phyloP scores from a whole-genome alignment of 2,113 vertebrate genomes.

The Zeus faber region DNA sequence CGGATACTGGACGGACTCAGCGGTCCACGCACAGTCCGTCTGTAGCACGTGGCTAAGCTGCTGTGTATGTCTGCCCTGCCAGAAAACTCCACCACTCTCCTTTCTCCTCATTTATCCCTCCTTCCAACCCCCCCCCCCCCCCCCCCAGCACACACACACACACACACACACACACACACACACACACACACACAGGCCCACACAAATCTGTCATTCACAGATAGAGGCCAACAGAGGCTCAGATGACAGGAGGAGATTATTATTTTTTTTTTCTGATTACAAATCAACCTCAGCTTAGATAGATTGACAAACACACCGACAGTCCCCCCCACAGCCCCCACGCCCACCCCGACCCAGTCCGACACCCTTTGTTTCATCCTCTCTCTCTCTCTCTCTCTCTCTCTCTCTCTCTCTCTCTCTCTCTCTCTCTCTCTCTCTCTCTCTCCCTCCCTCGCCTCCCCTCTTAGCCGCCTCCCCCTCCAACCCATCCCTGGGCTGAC shows the following conservation, averaged over 20 bases:
- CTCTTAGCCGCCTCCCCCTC: too few species aligned
- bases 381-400: slow-evolving; percentile 16
- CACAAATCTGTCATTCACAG: slow-evolving; percentile 75
- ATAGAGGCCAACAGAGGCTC: slow-evolving; percentile 76
- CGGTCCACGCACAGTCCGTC: too few species aligned
- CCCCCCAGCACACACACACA: too few species aligned
- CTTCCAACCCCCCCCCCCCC: too few species aligned
- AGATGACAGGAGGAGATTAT: slow-evolving; percentile 68
- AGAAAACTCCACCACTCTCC: too few species aligned
- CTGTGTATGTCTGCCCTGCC: too few species aligned
- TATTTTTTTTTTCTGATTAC: slow-evolving; percentile 69
- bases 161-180: not conserved
- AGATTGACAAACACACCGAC: slow-evolving; percentile 6
- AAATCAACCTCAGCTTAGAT: slow-evolving; percentile 66
- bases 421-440: slow-evolving; percentile 8
- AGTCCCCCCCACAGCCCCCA: not conserved
- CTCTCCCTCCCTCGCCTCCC: slow-evolving; percentile 28
- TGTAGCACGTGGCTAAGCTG: too few species aligned
- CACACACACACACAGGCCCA: not conserved
- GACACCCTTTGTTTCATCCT: not conserved
- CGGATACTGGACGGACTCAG: too few species aligned
- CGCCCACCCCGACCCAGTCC: slow-evolving; percentile 16
- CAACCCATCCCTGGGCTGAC: slow-evolving; percentile 29
- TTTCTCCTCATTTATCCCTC: too few species aligned
- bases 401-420: not conserved